These are phyloP conservation scores for Hemiscyllium ocellatum DNA, from an alignment of 2,113 vertebrate species.

Conservation along the genomic window DNA sequence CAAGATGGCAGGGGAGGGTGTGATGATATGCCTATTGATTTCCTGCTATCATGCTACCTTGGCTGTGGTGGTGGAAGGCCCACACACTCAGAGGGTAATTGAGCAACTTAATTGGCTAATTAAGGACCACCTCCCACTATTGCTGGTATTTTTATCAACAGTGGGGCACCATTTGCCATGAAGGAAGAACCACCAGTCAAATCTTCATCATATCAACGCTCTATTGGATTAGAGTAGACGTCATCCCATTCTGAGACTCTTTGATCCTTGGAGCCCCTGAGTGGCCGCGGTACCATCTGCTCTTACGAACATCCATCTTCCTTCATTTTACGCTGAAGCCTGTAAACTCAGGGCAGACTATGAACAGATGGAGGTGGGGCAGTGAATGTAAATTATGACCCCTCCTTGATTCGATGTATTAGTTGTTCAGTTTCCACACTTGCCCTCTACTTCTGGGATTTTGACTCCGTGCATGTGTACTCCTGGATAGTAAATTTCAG, in stretches of 20 bases:
- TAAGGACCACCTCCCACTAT: neutral
- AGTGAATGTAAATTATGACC: neutral
- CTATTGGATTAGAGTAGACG: no score
- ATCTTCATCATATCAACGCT: neutral
- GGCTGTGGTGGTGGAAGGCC: no score
- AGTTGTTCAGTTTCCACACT: neutral
- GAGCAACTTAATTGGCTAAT: neutral
- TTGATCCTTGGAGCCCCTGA: neutral
- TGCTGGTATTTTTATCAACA: neutral
- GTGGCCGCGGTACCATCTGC: no score
- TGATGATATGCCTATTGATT: no score
- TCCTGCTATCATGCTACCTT: no score
- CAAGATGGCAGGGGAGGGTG: no score
- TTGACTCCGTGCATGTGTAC: neutral
- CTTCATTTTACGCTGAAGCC: neutral
- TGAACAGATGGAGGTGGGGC: neutral
- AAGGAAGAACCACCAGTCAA: neutral
- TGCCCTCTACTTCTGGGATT: neutral
- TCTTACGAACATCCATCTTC: neutral
- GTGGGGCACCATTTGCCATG: no score
- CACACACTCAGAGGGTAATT: neutral
- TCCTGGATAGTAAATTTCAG: neutral
- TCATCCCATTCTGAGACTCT: neutral
- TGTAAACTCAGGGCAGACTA: neutral
- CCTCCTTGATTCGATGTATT: neutral